phyloP scores from a whole-genome alignment of 2,888 invertebrate species.

The Napeogenes sylphis region DNA sequence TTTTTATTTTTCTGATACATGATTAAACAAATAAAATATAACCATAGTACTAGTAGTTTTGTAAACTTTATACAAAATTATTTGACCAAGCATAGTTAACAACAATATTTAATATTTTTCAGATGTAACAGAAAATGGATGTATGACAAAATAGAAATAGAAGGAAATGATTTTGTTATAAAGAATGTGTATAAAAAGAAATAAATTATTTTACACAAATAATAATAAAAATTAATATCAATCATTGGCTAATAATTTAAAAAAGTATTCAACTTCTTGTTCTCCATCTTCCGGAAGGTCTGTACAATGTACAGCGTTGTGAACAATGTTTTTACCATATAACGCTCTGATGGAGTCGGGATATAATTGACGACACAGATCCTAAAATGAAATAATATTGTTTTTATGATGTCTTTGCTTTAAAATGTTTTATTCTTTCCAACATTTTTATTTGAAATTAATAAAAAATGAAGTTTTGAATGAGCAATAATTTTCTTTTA shows the following conservation, averaged over 20 bases:
- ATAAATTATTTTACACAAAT: slow-evolving; percentile 28
- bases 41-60: too few relatives aligned
- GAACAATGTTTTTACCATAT: slow-evolving; percentile 87
- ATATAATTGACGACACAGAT: slow-evolving; percentile 80
- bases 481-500: too few relatives aligned
- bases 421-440: not conserved
- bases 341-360: slow-evolving; percentile 89
- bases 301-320: slow-evolving; percentile 95
- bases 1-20: too few relatives aligned
- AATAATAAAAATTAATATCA: slow-evolving; percentile 23
- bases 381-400: slow-evolving; percentile 38
- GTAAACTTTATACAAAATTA: too few relatives aligned
- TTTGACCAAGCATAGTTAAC: too few relatives aligned
- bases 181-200: slow-evolving; percentile 76
- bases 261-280: slow-evolving; percentile 88
- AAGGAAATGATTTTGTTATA: slow-evolving; percentile 84
- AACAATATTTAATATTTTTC: slow-evolving; percentile 43
- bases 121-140: slow-evolving; percentile 86
- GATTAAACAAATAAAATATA: too few relatives aligned
- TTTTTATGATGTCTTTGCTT: not conserved
- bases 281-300: slow-evolving; percentile 92
- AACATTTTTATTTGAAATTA: not conserved
- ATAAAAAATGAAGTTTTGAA: not conserved
- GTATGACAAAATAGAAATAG: slow-evolving; percentile 86
- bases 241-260: slow-evolving; percentile 78